A percentile compares a stretch with the other conserved stretches of the same genome.
phyloP scores from a whole-genome alignment of 2,797 vertebrate species.

The Champsocephalus gunnari region DNA sequence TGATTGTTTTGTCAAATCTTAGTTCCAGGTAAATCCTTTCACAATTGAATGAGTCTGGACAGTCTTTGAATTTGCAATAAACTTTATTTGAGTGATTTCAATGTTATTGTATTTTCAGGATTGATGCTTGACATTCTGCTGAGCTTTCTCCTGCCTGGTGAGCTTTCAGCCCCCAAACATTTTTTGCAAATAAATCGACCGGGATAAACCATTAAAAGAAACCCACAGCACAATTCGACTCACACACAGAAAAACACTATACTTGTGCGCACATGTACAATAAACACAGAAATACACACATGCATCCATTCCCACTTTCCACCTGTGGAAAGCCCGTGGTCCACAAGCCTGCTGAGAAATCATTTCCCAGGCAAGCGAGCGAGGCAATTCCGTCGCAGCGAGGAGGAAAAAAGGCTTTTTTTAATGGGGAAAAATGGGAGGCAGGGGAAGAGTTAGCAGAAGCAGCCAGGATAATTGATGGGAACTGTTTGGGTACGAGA shows the following conservation, averaged over 20 bases:
- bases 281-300: constrained; percentile 32
- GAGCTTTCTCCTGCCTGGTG: constrained; percentile 1
- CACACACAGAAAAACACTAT: not conserved
- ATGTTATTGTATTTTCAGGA: not conserved
- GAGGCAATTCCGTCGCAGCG: constrained; percentile 69
- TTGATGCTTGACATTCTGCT: constrained; percentile 5
- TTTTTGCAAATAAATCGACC: constrained; percentile 33
- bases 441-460: constrained; percentile 77
- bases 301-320: constrained; percentile 39
- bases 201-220: constrained; percentile 44
- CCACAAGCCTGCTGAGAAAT: constrained; percentile 71
- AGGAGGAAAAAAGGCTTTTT: constrained; percentile 61
- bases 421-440: constrained; percentile 82
- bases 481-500: constrained; percentile 82
- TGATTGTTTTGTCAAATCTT: not conserved
- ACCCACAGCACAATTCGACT: constrained; percentile 5
- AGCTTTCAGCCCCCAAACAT: constrained; percentile 24
- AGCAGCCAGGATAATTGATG: constrained; percentile 84
- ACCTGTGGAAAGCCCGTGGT: constrained; percentile 60
- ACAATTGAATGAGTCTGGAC: not conserved
- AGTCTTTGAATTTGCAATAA: not conserved
- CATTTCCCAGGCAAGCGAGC: constrained; percentile 65
- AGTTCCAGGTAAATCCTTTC: not conserved
- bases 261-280: not conserved
- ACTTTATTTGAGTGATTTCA: not conserved